A percentile compares a stretch with the other conserved stretches of the same genome.
These are phyloP conservation scores for Mechanitis mazaeus DNA, from an alignment of 2,888 invertebrate genomes.

Conservation along the genomic window DNA sequence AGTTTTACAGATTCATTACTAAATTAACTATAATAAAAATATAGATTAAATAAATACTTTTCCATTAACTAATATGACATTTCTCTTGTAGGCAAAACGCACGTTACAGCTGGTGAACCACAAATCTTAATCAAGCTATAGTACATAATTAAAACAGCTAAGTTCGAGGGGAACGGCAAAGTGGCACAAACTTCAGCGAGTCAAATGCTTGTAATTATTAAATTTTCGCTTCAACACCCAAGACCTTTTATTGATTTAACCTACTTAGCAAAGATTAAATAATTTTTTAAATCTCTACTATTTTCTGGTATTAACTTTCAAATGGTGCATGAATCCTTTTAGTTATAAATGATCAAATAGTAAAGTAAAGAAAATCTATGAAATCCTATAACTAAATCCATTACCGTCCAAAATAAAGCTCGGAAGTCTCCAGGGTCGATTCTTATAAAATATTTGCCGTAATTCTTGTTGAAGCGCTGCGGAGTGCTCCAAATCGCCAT, in stretches of 20 bases:
- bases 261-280: too few species aligned
- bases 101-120: background rate
- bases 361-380: constrained; percentile 1
- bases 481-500: constrained; percentile 33
- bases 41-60: background rate
- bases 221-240: background rate
- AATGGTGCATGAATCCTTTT: too few species aligned
- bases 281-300: too few species aligned
- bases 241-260: background rate
- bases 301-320: too few species aligned
- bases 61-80: background rate
- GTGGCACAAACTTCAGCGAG: background rate
- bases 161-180: background rate
- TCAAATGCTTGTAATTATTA: constrained; percentile 4
- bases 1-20: too few species aligned
- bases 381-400: constrained; percentile 1
- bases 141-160: background rate
- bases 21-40: background rate
- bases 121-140: background rate
- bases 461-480: constrained; percentile 11
- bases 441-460: constrained; percentile 18
- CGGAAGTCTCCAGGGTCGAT: constrained; percentile 7
- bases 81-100: background rate
- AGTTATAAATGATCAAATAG: background rate
- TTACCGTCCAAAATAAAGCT: constrained; percentile 8